phyloP scores from a whole-genome alignment of 2,888 invertebrate species.

The Physocephala rufipes region DNA sequence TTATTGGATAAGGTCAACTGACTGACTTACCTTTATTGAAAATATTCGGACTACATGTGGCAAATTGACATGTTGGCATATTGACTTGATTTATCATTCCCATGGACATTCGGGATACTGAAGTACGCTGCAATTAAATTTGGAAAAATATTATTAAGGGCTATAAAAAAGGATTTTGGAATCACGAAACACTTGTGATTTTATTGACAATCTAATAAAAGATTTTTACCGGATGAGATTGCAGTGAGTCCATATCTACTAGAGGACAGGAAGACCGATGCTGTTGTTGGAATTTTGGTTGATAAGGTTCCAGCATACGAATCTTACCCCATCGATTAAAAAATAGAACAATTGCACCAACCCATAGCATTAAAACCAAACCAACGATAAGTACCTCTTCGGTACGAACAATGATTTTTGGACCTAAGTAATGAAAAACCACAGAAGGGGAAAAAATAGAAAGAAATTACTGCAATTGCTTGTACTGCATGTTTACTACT shows the following conservation, averaged over 20 bases:
- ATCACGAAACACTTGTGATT: not conserved
- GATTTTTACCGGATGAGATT: conserved; percentile 59
- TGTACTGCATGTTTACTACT: no score
- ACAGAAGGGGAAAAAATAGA: no score
- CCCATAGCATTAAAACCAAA: conserved; percentile 86
- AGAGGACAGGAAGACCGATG: conserved; percentile 82
- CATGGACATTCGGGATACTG: conserved; percentile 65
- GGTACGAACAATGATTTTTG: conserved; percentile 80
- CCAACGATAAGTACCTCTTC: conserved; percentile 88
- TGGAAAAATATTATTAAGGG: not conserved
- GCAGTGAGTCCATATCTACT: conserved; percentile 67
- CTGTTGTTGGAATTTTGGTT: conserved; percentile 88
- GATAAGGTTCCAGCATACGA: conserved; percentile 89
- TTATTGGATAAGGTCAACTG: not conserved
- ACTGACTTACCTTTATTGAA: conserved; percentile 63
- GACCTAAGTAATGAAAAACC: conserved; percentile 59
- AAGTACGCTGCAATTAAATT: conserved; percentile 62
- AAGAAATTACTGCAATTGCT: no score
- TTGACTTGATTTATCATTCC: conserved; percentile 63
- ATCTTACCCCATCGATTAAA: conserved; percentile 96
- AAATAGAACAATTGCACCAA: conserved; percentile 87
- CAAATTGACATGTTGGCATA: conserved; percentile 64
- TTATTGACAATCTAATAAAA: not conserved
- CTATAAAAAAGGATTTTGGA: not conserved
- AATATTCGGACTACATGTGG: conserved; percentile 59